phyloP scores from a whole-genome alignment of 2,113 vertebrate species.

The Amphiprion ocellaris region DNA sequence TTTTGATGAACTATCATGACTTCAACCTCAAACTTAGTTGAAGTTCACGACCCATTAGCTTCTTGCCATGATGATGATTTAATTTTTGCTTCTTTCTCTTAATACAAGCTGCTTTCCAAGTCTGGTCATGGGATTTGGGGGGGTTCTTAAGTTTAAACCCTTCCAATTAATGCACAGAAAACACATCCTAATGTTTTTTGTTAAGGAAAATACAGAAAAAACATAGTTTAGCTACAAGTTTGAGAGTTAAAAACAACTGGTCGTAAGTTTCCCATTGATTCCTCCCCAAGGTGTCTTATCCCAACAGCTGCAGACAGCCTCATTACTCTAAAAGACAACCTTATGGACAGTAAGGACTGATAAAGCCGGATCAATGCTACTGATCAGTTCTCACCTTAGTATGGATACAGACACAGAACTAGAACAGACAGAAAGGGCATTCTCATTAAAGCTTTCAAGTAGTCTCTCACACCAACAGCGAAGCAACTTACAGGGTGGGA shows the following conservation, averaged over 20 bases:
- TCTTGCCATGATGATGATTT: too few species aligned
- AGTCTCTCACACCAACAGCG: constrained; percentile 3
- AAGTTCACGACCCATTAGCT: too few species aligned
- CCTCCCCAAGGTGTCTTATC: constrained; percentile 65
- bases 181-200: not conserved
- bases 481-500: constrained; percentile 7
- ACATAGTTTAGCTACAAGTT: constrained; percentile 20
- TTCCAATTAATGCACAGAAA: not conserved
- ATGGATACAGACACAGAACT: constrained; percentile 57
- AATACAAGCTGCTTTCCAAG: too few species aligned
- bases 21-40: too few species aligned
- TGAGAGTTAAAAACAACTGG: constrained; percentile 59
- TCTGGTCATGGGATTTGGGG: too few species aligned
- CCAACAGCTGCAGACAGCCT: constrained; percentile 65
- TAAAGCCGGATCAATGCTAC: constrained; percentile 76
- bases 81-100: too few species aligned
- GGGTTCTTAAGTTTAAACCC: not conserved
- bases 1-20: too few species aligned
- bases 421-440: constrained; percentile 58
- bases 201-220: not conserved
- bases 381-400: constrained; percentile 67
- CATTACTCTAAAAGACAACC: constrained; percentile 80
- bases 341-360: constrained; percentile 70
- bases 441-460: constrained; percentile 50
- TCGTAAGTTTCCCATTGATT: constrained; percentile 70